These are phyloP conservation scores for Loxodonta africana DNA, from an alignment of 2,113 vertebrate genomes.

Conservation along the genomic window DNA sequence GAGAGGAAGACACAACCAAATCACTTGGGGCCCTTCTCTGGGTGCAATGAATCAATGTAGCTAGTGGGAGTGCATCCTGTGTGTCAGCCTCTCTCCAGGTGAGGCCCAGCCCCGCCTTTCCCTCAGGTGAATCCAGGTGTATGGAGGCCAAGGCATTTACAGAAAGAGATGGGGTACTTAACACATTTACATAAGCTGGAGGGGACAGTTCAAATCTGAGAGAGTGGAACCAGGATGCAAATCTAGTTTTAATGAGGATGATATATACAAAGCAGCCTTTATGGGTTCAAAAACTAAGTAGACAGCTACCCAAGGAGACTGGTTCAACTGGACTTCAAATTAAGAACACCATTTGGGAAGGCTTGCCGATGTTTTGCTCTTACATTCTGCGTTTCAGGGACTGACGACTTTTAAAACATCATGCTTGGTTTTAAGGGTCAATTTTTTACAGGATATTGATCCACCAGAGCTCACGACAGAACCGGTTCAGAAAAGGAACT, in stretches of 20 bases:
- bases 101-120: background rate
- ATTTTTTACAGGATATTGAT: accelerated
- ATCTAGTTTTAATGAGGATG: background rate
- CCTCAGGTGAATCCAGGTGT: background rate
- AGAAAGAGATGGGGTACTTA: background rate
- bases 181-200: accelerated
- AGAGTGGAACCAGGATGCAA: background rate
- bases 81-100: background rate
- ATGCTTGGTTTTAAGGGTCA: background rate
- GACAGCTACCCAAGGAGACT: accelerated
- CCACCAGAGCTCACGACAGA: accelerated
- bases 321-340: background rate
- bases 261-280: accelerated
- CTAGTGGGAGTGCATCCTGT: accelerated
- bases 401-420: background rate
- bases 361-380: background rate
- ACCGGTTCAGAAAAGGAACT: too few species aligned
- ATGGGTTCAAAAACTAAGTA: background rate
- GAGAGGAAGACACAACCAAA: accelerated
- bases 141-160: background rate
- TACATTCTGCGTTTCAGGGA: accelerated
- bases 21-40: background rate
- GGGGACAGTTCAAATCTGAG: background rate
- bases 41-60: accelerated
- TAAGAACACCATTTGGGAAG: background rate